phyloP scores from a whole-genome alignment of 2,797 vertebrate species.

The Euphonia xanthogaster region DNA sequence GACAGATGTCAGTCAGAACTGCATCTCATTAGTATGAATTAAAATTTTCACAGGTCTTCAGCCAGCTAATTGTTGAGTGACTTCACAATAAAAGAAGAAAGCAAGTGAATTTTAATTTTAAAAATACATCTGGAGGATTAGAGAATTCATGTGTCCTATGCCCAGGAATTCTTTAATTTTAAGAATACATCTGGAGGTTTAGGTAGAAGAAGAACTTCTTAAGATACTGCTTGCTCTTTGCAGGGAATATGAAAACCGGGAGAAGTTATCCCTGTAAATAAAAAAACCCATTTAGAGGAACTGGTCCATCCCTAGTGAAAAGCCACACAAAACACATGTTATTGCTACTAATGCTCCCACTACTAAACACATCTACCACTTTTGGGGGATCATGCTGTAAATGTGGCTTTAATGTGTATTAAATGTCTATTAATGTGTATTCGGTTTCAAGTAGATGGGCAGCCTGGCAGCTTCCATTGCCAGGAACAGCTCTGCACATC shows the following conservation, averaged over 20 bases:
- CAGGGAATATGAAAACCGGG: neutral
- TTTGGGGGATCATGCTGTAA: neutral
- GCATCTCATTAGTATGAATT: neutral
- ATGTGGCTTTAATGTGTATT: neutral
- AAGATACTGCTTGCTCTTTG: neutral
- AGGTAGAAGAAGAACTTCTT: neutral
- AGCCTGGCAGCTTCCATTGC: neutral
- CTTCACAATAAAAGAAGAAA: neutral
- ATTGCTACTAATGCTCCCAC: neutral
- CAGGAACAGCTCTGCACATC: neutral
- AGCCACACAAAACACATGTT: neutral
- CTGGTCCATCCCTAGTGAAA: neutral
- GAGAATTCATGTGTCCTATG: too few species aligned
- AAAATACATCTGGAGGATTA: neutral
- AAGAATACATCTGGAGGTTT: neutral
- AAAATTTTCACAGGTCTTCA: neutral
- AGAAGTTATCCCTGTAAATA: neutral
- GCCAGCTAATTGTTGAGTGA: neutral
- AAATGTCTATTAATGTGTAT: neutral
- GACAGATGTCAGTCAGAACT: neutral
- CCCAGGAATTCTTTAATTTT: too few species aligned
- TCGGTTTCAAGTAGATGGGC: neutral
- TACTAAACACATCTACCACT: neutral
- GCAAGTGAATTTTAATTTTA: neutral
- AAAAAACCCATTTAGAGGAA: neutral